phyloP scores from a whole-genome alignment of 2,888 invertebrate species.

The Nipponacmea schrenckii region DNA sequence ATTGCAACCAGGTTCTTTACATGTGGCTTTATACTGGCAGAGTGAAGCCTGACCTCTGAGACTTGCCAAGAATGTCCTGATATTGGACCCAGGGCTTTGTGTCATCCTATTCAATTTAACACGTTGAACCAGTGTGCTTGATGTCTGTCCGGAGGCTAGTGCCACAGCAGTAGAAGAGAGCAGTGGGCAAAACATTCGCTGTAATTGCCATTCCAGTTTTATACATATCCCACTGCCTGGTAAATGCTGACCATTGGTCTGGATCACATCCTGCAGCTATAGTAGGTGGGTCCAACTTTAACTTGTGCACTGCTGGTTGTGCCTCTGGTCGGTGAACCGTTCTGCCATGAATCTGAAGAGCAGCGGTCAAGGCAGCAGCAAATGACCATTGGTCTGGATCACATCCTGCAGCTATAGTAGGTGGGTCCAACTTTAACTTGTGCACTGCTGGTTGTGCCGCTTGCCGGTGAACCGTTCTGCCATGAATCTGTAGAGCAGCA shows the following conservation, averaged over 20 bases:
- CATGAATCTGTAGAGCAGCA: not conserved
- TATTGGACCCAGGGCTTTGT: not conserved
- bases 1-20: constrained; percentile 24
- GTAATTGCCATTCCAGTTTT: not conserved
- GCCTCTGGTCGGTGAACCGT: not conserved
- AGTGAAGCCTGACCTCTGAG: not conserved
- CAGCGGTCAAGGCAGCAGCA: not conserved
- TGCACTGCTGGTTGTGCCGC: too few relatives aligned
- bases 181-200: too few relatives aligned
- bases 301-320: too few relatives aligned
- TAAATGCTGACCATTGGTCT: not conserved
- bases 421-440: too few relatives aligned
- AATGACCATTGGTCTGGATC: not conserved
- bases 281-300: too few relatives aligned
- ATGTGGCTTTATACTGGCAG: not conserved
- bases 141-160: not conserved
- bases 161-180: not conserved
- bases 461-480: not conserved
- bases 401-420: too few relatives aligned
- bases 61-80: not conserved
- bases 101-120: not conserved
- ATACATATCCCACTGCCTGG: not conserved
- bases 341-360: not conserved
- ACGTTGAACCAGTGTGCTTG: not conserved
- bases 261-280: too few relatives aligned